Conservation (phyloP, 1,140 invertebrate genomes). For the Polypedilum vanderplanki region DNA sequence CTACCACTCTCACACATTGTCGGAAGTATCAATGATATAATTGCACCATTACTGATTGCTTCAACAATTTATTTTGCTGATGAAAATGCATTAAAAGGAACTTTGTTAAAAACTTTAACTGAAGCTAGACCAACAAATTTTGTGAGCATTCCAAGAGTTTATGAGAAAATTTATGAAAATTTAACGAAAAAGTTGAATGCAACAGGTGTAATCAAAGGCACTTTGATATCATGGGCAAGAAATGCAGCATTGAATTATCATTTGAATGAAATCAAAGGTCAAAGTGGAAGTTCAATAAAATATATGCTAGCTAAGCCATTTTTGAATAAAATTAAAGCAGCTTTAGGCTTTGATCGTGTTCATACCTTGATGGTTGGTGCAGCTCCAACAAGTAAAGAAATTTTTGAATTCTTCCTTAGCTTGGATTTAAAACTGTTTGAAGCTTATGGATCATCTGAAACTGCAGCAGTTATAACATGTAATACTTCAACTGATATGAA, state of each 20-base stretch:
- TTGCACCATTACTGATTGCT: slow-evolving; percentile 52
- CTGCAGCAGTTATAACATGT: slow-evolving; percentile 58
- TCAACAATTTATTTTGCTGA: slow-evolving; percentile 74
- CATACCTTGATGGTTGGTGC: slow-evolving; percentile 63
- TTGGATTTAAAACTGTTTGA: slow-evolving; percentile 76
- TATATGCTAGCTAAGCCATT: slow-evolving; percentile 63
- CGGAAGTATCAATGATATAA: slow-evolving; percentile 77
- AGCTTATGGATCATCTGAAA: slow-evolving; percentile 81
- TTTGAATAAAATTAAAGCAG: slow-evolving; percentile 64
- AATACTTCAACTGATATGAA: slow-evolving; percentile 46
- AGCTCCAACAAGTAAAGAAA: slow-evolving; percentile 72
- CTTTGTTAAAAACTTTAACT: slow-evolving; percentile 63
- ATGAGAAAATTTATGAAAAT: slow-evolving; percentile 88
- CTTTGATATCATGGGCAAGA: slow-evolving; percentile 64
- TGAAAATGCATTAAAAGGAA: slow-evolving; percentile 76
- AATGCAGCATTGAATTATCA: slow-evolving; percentile 60
- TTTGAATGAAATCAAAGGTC: slow-evolving; percentile 35
- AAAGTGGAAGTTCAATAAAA: slow-evolving; percentile 44
- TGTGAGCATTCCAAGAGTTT: slow-evolving; percentile 82
- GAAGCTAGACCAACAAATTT: slow-evolving; percentile 75
- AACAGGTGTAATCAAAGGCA: slow-evolving; percentile 57
- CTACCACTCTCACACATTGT: slow-evolving; percentile 86
- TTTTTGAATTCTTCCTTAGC: slow-evolving; percentile 79
- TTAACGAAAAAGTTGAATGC: slow-evolving; percentile 63
- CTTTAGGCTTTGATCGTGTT: slow-evolving; percentile 68